Percentiles rank a stretch among this genome's conserved stretches.
These are phyloP conservation scores for Platygyra sinensis DNA, from an alignment of 64 coral and sea anemone genomes.

Conservation along the genomic window DNA sequence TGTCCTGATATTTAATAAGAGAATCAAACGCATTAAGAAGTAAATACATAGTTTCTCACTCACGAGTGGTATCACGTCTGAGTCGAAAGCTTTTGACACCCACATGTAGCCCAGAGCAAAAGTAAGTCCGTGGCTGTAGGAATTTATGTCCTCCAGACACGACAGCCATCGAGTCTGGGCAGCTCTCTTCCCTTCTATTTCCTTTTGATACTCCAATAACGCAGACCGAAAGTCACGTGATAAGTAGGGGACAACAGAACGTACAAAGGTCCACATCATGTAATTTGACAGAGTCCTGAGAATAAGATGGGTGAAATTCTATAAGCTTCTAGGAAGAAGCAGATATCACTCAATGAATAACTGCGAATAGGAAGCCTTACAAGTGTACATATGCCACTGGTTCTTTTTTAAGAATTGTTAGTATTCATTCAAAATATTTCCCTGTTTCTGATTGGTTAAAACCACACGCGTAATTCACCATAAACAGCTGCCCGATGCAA, in stretches of 20 bases:
- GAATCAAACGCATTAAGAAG: neutral
- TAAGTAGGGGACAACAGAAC: conserved; percentile 5
- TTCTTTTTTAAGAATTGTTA: too few relatives aligned
- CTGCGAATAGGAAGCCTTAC: too few relatives aligned
- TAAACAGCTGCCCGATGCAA: too few relatives aligned
- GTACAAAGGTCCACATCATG: conserved; percentile 53
- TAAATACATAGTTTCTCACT: neutral
- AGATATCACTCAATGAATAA: too few relatives aligned
- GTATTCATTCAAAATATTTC: too few relatives aligned
- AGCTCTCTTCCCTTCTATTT: conserved; percentile 4
- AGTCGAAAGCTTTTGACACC: conserved; percentile 26
- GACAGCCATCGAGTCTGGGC: conserved; percentile 42
- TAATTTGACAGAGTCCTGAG: conserved; percentile 52
- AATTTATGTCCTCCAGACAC: conserved; percentile 27
- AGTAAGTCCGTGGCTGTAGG: conserved; percentile 4
- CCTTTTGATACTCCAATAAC: conserved; percentile 17
- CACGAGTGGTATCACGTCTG: conserved; percentile 26
- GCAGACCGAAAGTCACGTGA: conserved; percentile 41
- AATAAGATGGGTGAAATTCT: neutral
- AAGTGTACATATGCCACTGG: too few relatives aligned
- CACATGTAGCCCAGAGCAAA: conserved; percentile 52
- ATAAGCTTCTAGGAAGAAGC: too few relatives aligned
- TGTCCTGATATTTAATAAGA: too few relatives aligned
- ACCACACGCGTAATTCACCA: too few relatives aligned
- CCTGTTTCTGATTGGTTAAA: too few relatives aligned